phyloP scores from a whole-genome alignment of 2,113 vertebrate species.

The Oxyruncus cristatus region DNA sequence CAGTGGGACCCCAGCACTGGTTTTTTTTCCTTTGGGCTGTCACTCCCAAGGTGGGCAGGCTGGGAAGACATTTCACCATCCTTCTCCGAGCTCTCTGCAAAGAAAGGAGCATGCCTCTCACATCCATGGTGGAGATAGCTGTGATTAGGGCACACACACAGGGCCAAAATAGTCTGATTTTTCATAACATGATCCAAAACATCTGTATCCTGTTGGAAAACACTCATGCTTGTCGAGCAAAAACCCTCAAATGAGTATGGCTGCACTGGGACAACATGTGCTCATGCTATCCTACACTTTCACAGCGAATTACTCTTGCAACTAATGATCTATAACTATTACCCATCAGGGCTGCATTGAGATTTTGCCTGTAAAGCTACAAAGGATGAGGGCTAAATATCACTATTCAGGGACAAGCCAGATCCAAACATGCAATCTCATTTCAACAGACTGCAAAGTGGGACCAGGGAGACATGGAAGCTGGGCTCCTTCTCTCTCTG shows the following conservation, averaged over 20 bases:
- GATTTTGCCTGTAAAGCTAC: neutral
- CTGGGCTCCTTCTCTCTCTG: neutral
- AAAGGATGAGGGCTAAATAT: neutral
- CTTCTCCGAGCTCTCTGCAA: neutral
- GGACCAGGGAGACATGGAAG: rapidly evolving
- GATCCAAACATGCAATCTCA: neutral
- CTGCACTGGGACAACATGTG: neutral
- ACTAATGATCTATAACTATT: neutral
- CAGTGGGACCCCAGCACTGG: neutral
- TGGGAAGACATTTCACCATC: neutral
- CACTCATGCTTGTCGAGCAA: neutral
- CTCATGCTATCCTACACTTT: neutral
- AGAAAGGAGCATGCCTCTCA: neutral
- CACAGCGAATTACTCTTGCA: neutral
- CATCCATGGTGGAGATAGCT: rapidly evolving
- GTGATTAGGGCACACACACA: rapidly evolving
- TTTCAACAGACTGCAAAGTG: neutral
- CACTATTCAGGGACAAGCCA: neutral
- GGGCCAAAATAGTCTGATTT: neutral
- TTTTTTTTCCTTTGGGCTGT: neutral
- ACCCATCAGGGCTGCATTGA: neutral
- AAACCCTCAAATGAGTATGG: neutral
- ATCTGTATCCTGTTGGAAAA: neutral
- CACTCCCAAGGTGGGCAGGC: neutral
- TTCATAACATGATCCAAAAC: neutral